Conservation (phyloP, 2,888 invertebrate species). For the Reticulitermes lucifugus region DNA sequence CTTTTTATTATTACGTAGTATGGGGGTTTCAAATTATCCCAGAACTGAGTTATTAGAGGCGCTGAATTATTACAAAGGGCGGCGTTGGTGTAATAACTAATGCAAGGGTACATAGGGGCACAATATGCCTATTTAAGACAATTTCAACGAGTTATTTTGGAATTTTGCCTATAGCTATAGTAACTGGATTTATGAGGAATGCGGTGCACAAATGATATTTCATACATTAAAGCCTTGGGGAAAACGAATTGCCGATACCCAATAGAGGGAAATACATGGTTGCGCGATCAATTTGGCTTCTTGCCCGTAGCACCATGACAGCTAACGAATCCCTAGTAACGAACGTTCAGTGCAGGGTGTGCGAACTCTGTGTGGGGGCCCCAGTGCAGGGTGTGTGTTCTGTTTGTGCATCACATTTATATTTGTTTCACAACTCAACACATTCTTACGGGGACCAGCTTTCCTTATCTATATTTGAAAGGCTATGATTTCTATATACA, state of each 20-base stretch:
- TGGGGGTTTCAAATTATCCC: no score
- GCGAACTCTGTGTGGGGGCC: background rate
- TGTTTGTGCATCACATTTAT: no score
- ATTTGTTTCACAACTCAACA: no score
- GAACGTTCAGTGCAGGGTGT: background rate
- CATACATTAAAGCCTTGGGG: conserved; percentile 3
- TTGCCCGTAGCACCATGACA: background rate
- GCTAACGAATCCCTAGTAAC: background rate
- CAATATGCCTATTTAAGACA: background rate
- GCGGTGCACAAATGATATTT: background rate
- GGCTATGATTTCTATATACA: no score
- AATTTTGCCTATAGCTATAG: background rate
- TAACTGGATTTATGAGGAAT: background rate
- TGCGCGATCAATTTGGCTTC: background rate
- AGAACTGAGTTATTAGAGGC: no score
- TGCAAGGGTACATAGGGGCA: background rate
- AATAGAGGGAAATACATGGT: background rate
- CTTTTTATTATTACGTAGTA: no score
- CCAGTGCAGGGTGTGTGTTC: no score
- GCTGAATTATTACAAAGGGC: no score
- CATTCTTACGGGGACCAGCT: no score
- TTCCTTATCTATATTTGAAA: no score
- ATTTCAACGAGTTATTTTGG: background rate
- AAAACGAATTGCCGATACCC: background rate
- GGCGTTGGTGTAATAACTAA: no score